Conservation (phyloP, 2,113 vertebrate genomes). For the Grammatotria lemairii region DNA sequence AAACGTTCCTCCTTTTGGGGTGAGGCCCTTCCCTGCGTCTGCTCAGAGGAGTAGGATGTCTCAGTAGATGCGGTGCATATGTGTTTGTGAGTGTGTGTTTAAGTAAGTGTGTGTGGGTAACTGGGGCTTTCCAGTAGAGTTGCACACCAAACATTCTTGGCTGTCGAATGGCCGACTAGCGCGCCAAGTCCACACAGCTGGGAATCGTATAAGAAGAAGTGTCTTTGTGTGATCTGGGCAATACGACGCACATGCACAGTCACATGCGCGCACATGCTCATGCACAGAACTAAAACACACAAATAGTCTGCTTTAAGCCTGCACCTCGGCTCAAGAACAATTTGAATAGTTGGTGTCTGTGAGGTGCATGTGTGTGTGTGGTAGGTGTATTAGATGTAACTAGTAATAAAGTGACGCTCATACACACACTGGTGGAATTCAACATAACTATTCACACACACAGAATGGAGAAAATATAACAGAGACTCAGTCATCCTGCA, state of each 20-base stretch:
- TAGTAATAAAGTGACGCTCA: background rate
- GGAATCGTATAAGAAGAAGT: constrained; percentile 64
- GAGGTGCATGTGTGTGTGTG: background rate
- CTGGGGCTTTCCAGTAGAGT: constrained; percentile 62
- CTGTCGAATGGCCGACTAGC: constrained; percentile 41
- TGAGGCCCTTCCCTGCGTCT: constrained; percentile 45
- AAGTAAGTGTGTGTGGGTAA: constrained; percentile 37
- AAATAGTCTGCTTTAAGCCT: background rate
- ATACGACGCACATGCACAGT: background rate
- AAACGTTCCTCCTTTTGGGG: constrained; percentile 54
- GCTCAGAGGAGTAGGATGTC: constrained; percentile 31
- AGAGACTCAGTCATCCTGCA: constrained; percentile 16
- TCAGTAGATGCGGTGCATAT: constrained; percentile 9
- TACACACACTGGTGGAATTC: background rate
- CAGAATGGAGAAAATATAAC: background rate
- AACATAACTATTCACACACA: background rate
- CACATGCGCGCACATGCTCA: background rate
- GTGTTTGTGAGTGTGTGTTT: background rate
- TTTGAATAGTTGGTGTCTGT: background rate
- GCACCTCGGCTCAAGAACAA: background rate
- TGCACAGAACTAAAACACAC: background rate
- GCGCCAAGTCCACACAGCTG: constrained; percentile 62
- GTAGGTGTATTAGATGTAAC: background rate
- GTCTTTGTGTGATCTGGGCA: constrained; percentile 55
- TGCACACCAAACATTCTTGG: constrained; percentile 69